A percentile compares a stretch with the other conserved stretches of the same genome.
These are phyloP conservation scores for Mylabris phalerata DNA, from an alignment of 1,140 invertebrate species.

Conservation along the genomic window DNA sequence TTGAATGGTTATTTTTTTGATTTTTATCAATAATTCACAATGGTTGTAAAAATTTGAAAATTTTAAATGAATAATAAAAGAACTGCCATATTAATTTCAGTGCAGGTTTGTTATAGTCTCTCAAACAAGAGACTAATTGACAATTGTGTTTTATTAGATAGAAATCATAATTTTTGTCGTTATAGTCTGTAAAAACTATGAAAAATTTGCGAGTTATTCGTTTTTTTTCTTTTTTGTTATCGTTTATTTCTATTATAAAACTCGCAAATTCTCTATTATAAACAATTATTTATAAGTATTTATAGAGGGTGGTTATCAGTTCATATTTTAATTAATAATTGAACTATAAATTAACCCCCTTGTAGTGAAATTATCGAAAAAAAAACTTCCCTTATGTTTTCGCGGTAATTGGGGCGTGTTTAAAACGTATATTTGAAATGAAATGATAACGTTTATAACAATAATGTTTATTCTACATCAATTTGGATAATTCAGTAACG, in stretches of 20 bases:
- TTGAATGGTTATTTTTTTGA: neutral
- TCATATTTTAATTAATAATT: too few relatives aligned
- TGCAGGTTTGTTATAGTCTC: constrained; percentile 7
- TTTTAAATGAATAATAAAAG: neutral
- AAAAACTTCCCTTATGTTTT: too few relatives aligned
- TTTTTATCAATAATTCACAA: neutral
- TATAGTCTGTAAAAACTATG: constrained; percentile 3
- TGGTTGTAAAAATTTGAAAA: neutral
- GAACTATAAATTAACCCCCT: too few relatives aligned
- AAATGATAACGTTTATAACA: too few relatives aligned
- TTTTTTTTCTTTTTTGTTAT: neutral
- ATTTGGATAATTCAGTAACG: too few relatives aligned
- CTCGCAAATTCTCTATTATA: neutral
- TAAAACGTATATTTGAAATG: too few relatives aligned
- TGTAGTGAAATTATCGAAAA: too few relatives aligned
- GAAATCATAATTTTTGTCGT: neutral
- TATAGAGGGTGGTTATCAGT: constrained; percentile 1
- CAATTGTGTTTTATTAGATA: neutral
- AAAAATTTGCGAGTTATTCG: neutral
- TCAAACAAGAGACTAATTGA: constrained; percentile 1
- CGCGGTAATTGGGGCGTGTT: too few relatives aligned
- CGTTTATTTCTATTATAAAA: constrained; percentile 2
- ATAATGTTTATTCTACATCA: too few relatives aligned
- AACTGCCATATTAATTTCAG: constrained; percentile 38
- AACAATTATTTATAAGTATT: constrained; percentile 8